These are phyloP conservation scores for Melanocharis versteri DNA, from an alignment of 2,113 vertebrate species.

Conservation along the genomic window DNA sequence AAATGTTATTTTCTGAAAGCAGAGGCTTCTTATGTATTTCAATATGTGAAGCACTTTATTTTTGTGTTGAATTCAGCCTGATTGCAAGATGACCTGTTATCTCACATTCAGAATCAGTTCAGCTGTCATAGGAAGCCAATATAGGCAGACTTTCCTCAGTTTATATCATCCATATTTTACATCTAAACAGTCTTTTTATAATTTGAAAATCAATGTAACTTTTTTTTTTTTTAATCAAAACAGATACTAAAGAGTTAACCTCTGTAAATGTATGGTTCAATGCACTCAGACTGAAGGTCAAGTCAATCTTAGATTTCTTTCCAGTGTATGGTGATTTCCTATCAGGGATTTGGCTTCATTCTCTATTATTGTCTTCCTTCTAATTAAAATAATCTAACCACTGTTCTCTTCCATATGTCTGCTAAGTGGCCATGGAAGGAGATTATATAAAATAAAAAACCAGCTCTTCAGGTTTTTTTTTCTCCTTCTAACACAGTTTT, in stretches of 20 bases:
- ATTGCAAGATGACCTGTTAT: background rate
- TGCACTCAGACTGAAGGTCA: background rate
- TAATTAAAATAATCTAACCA: background rate
- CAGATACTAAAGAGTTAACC: background rate
- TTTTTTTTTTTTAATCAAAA: background rate
- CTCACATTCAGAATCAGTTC: background rate
- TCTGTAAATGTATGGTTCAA: background rate
- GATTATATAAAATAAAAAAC: background rate
- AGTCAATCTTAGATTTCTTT: background rate
- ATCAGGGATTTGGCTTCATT: background rate
- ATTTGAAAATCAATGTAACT: background rate
- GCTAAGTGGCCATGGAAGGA: background rate
- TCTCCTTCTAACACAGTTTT: background rate
- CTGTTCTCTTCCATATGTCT: background rate
- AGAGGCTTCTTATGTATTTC: background rate
- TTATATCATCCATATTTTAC: background rate
- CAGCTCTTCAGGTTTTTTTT: background rate
- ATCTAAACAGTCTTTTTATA: background rate
- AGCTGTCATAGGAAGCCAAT: background rate
- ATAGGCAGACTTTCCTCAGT: background rate
- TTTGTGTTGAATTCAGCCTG: background rate
- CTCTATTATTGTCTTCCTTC: background rate
- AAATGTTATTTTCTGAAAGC: background rate
- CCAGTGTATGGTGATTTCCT: background rate
- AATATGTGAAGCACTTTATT: background rate